Base-by-base conservation (phyloP, 2,888 invertebrate species). In the Heteromurus nitidus region DNA sequence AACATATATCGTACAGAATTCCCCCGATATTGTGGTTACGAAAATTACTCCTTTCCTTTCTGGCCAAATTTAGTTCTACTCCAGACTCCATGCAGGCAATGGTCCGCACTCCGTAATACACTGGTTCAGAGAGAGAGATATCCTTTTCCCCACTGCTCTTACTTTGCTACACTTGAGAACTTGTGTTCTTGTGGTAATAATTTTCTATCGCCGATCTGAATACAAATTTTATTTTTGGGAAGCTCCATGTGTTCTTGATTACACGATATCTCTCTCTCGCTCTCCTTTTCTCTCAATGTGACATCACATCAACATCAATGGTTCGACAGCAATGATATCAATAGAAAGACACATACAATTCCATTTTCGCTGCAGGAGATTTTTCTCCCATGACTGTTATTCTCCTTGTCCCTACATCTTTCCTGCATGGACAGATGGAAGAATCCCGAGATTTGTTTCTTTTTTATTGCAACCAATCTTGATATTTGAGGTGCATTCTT, bases 161-260 rank as follows among this genome's bases (percentile, higher is more conserved):
- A n/a, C n/a, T n/a, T n/a, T n/a, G n/a, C n/a, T n/a, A n/a, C n/a
- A n/a, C n/a, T n/a, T n/a, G n/a, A n/a, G n/a, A n/a, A n/a, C n/a
- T n/a, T n/a, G n/a, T n/a, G n/a, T 50, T n/a, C 50, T n/a, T 50
- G 11, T 58, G 58, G 58, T 58, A 58, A 24, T 26, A 58, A 58
- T 58, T 58, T 28, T 28, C 28, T 24, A 16, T 58, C 16, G 9
- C 26, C 58, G 58, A 58, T 58, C 58, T 3, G 62, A 62, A 62
- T 62, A 62, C 62, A 62, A 62, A 62, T 62, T 36, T 62, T 36
- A 18, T 30, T 62, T n/a, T 36, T 36, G 62, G 22, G 36, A 36
- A 62, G 31, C 36, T 62, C 62, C 62, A 62, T 62, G 62, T 62
- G 62, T 62, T 62, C 31, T 31, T 62, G 62, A 62, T 62, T 62